phyloP scores from a whole-genome alignment of 2,797 vertebrate species.

The Aythya fuligula region DNA sequence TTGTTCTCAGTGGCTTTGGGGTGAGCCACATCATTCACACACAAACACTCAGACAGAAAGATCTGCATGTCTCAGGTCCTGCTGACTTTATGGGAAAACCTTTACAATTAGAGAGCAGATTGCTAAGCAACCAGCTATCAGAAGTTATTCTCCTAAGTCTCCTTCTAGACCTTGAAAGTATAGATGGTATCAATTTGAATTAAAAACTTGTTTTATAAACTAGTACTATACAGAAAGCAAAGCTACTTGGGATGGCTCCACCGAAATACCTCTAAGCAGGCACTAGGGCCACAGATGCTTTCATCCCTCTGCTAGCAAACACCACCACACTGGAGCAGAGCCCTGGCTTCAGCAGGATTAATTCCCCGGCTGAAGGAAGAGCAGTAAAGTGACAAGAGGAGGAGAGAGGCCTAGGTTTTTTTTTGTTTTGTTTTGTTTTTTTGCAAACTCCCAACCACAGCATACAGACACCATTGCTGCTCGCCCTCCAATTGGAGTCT shows the following conservation, averaged over 20 bases:
- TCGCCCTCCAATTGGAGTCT: neutral
- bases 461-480: rapidly evolving
- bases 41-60: neutral
- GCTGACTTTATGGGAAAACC: neutral
- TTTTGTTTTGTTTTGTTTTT: neutral
- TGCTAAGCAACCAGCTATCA: neutral
- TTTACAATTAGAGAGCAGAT: neutral
- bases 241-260: neutral
- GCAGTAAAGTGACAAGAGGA: neutral
- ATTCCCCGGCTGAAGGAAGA: neutral
- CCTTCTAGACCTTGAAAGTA: neutral
- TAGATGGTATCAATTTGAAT: neutral
- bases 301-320: neutral
- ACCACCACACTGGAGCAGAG: neutral
- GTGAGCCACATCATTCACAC: conserved; percentile 5
- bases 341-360: neutral
- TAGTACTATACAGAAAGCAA: neutral
- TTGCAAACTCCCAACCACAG: neutral
- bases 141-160: neutral
- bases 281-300: neutral
- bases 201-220: neutral
- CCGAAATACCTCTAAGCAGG: neutral
- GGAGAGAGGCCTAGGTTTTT: neutral
- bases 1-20: conserved; percentile 20
- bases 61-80: neutral